Percentiles rank a stretch among this genome's conserved stretches.
These are phyloP conservation scores for Heterodera schachtii DNA, from an alignment of 1,140 invertebrate species.

Conservation along the genomic window DNA sequence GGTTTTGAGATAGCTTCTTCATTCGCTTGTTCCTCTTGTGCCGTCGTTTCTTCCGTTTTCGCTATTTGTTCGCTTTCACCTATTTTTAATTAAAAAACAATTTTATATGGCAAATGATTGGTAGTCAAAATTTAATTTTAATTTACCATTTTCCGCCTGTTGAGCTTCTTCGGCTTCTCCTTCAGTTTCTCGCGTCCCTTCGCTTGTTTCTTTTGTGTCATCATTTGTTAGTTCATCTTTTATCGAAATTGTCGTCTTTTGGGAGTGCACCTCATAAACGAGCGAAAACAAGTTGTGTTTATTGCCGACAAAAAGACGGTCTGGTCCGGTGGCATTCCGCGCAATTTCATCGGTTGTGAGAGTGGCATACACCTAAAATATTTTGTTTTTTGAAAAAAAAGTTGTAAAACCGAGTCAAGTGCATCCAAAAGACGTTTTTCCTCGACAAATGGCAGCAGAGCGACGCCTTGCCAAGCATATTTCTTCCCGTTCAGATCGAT, in stretches of 20 bases:
- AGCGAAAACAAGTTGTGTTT: slow-evolving; percentile 50
- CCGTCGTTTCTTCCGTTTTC: too few species aligned
- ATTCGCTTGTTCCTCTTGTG: too few species aligned
- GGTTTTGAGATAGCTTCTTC: too few species aligned
- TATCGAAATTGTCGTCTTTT: neutral
- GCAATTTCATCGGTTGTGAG: slow-evolving; percentile 52
- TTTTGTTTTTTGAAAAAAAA: neutral
- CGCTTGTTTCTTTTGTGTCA: neutral
- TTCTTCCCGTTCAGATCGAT: slow-evolving; percentile 99
- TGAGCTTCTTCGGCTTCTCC: slow-evolving; percentile 9
- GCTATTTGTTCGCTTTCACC: too few species aligned
- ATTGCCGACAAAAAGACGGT: slow-evolving; percentile 58
- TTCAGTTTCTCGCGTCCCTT: neutral
- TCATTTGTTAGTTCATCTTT: neutral
- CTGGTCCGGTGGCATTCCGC: slow-evolving; percentile 52
- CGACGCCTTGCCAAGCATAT: slow-evolving; percentile 98
- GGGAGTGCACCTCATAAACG: slow-evolving; percentile 44
- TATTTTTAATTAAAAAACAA: too few species aligned
- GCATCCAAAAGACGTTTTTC: slow-evolving; percentile 86
- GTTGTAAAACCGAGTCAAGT: slow-evolving; percentile 67
- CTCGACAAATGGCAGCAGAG: slow-evolving; percentile 94
- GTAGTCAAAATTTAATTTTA: neutral
- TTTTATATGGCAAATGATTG: too few species aligned
- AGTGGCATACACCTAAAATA: slow-evolving; percentile 56
- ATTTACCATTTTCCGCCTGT: slow-evolving; percentile 28